These are phyloP conservation scores for Sebastes schlegelii DNA, from an alignment of 2,113 vertebrate genomes.

Conservation along the genomic window DNA sequence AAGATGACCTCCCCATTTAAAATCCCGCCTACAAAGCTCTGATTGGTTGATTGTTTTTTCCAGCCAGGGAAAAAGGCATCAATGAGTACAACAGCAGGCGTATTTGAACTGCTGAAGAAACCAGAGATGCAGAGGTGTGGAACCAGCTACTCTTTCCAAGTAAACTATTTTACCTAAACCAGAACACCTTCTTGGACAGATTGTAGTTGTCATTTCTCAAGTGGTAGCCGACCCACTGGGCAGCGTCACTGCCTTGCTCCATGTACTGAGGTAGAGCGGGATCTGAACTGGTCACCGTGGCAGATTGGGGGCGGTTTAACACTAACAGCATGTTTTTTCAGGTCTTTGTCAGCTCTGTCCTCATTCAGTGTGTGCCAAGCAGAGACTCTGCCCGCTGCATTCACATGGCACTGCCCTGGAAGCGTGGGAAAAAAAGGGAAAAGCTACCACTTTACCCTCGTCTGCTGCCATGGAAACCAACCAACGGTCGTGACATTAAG, in stretches of 20 bases:
- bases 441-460: constrained; percentile 50
- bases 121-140: neutral
- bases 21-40: too few relatives aligned
- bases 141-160: neutral
- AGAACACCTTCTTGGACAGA: neutral
- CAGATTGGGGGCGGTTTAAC: constrained; percentile 49
- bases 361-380: constrained; percentile 70
- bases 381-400: constrained; percentile 56
- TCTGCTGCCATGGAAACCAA: constrained; percentile 74
- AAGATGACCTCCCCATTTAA: too few relatives aligned
- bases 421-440: constrained; percentile 61
- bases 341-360: constrained; percentile 57
- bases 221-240: neutral
- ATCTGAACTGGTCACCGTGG: constrained; percentile 42
- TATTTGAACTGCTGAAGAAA: neutral
- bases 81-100: too few relatives aligned
- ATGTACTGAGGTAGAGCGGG: constrained; percentile 18
- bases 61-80: too few relatives aligned
- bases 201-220: neutral
- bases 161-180: neutral
- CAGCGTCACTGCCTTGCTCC: constrained; percentile 18
- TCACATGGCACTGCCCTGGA: constrained; percentile 68
- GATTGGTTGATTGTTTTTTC: too few relatives aligned
- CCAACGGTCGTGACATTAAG: constrained; percentile 43
- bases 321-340: constrained; percentile 55